A percentile compares a stretch with the other conserved stretches of the same genome.
phyloP scores from a whole-genome alignment of 2,888 invertebrate species.

The Dicranocentrus wangi region DNA sequence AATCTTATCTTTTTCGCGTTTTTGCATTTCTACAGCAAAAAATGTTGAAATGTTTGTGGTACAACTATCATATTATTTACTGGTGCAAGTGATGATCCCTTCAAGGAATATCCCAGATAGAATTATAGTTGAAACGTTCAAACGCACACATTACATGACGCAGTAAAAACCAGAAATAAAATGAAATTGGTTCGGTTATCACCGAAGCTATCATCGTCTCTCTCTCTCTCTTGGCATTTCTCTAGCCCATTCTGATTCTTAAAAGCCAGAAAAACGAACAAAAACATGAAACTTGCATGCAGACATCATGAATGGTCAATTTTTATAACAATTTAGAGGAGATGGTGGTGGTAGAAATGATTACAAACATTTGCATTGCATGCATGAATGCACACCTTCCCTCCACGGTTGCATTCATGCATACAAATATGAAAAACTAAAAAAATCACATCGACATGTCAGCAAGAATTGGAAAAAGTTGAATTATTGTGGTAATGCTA shows the following conservation, averaged over 20 bases:
- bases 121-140: neutral
- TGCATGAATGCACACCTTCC: constrained; percentile 23
- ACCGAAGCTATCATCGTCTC: constrained; percentile 22
- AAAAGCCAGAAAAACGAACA: neutral
- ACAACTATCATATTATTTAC: constrained; percentile 34
- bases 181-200: constrained; percentile 46
- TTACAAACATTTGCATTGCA: constrained; percentile 37
- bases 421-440: constrained; percentile 29
- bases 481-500: constrained; percentile 7
- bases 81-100: constrained; percentile 34
- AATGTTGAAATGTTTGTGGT: too few relatives aligned
- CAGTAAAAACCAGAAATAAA: constrained; percentile 43
- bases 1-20: constrained; percentile 21
- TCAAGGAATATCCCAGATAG: constrained; percentile 18
- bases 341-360: neutral
- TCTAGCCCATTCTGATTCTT: neutral
- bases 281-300: constrained; percentile 54
- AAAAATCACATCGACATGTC: constrained; percentile 54
- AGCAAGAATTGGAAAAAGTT: constrained; percentile 44
- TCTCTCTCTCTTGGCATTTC: constrained; percentile 21
- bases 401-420: constrained; percentile 50
- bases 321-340: constrained; percentile 35
- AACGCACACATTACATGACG: constrained; percentile 7
- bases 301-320: constrained; percentile 49
- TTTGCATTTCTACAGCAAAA: neutral